Percentiles rank a stretch among this genome's conserved stretches.
phyloP scores from a whole-genome alignment of 2,888 invertebrate genomes.

The Periphyllus acericola region DNA sequence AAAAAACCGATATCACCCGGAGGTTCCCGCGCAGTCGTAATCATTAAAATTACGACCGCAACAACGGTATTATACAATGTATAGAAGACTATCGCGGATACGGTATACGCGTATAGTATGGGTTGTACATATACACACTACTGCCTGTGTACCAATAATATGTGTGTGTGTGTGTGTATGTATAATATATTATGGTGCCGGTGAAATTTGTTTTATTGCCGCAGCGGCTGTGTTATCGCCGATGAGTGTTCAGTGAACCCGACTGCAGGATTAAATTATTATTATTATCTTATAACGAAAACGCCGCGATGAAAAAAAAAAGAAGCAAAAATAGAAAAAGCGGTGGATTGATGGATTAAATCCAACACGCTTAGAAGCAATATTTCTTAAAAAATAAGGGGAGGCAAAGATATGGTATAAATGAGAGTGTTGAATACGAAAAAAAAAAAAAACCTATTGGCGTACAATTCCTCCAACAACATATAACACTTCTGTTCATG shows the following conservation, averaged over 20 bases:
- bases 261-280: background rate
- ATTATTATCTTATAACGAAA: background rate
- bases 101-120: no score
- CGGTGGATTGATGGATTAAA: background rate
- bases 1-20: constrained; percentile 15
- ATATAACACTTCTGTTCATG: no score
- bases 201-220: constrained; percentile 9
- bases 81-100: no score
- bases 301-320: background rate
- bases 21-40: constrained; percentile 30
- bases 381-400: no score
- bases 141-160: background rate
- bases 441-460: no score
- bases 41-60: constrained; percentile 40
- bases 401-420: no score
- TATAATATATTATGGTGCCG: background rate
- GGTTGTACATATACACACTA: no score
- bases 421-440: no score
- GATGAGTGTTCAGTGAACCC: background rate
- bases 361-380: no score
- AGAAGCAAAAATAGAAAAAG: background rate
- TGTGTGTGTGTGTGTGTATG: background rate
- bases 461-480: no score
- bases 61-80: constrained; percentile 20
- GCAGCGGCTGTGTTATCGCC: background rate